Evolutionary conservation across 2,113 vertebrate species (phyloP).

Genomic region (Coreoperca whiteheadi): DNA sequence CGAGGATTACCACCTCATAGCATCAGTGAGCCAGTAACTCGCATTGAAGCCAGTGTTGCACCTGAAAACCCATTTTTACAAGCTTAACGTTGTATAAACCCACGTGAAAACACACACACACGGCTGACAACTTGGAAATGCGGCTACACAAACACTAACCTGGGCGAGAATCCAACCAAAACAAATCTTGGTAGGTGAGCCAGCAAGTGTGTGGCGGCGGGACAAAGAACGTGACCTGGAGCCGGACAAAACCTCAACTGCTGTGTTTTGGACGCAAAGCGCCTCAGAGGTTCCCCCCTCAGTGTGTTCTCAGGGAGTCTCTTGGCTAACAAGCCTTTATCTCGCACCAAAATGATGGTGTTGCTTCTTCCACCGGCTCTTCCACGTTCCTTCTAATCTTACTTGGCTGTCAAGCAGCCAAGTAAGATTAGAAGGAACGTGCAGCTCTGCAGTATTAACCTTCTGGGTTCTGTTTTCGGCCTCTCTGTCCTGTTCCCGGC

Average conservation of each 20-base stretch:
- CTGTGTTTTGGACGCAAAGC: not conserved
- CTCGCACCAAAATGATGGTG: not conserved
- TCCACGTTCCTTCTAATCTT: too few relatives aligned
- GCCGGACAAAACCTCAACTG: not conserved
- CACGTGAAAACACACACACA: not conserved
- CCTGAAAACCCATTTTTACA: not conserved
- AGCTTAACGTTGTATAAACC: not conserved
- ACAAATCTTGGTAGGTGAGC: not conserved
- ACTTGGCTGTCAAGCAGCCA: slow-evolving; percentile 39
- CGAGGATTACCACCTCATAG: not conserved
- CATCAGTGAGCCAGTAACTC: not conserved
- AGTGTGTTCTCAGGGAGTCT: not conserved
- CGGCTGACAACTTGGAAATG: not conserved
- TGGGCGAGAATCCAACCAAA: not conserved
- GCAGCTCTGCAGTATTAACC: slow-evolving; percentile 21
- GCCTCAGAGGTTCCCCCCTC: not conserved
- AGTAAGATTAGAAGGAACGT: slow-evolving; percentile 19
- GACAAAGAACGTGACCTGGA: slow-evolving; percentile 15
- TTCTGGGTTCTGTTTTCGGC: slow-evolving; percentile 5
- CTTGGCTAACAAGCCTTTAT: slow-evolving; percentile 2
- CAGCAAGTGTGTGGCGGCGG: not conserved
- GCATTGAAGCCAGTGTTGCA: too few relatives aligned
- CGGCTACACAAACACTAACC: not conserved
- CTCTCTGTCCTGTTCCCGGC: slow-evolving; percentile 16
- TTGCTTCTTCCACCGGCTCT: not conserved